Evolutionary conservation across 2,797 vertebrate species (phyloP).

Genomic region (Hypotaenidia okinawae): DNA sequence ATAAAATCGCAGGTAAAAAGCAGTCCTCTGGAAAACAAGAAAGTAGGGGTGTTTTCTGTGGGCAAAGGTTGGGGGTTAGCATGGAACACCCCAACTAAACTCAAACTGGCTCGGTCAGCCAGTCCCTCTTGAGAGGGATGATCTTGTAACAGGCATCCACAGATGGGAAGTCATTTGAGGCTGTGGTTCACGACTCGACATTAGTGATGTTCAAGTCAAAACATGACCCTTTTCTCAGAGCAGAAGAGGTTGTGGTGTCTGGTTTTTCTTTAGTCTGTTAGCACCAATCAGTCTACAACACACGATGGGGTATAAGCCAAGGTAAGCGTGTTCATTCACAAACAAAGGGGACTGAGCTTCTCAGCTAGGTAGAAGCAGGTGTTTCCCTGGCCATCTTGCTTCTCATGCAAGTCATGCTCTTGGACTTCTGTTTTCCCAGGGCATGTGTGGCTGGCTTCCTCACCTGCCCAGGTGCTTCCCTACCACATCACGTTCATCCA

Average conservation of each 20-base stretch:
- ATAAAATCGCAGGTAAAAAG: neutral
- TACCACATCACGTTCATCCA: neutral
- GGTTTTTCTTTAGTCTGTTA: neutral
- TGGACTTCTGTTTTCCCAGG: neutral
- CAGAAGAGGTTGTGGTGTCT: neutral
- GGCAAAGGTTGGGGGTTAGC: too few relatives aligned
- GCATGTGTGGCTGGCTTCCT: neutral
- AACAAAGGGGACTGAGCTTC: neutral
- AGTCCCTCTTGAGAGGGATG: neutral
- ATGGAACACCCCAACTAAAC: fast-evolving
- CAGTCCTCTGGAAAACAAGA: neutral
- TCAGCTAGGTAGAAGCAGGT: neutral
- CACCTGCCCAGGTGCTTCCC: neutral
- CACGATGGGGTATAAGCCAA: neutral
- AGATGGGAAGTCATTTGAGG: neutral
- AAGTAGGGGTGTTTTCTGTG: neutral
- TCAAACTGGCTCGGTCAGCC: neutral
- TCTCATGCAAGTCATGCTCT: neutral
- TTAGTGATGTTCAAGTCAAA: neutral
- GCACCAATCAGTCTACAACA: neutral
- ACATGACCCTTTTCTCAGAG: neutral
- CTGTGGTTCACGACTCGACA: neutral
- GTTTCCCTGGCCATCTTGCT: neutral
- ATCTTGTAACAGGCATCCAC: neutral
- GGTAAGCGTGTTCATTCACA: neutral